phyloP scores from a whole-genome alignment of 1,140 invertebrate genomes.

The Chelonus insularis region DNA sequence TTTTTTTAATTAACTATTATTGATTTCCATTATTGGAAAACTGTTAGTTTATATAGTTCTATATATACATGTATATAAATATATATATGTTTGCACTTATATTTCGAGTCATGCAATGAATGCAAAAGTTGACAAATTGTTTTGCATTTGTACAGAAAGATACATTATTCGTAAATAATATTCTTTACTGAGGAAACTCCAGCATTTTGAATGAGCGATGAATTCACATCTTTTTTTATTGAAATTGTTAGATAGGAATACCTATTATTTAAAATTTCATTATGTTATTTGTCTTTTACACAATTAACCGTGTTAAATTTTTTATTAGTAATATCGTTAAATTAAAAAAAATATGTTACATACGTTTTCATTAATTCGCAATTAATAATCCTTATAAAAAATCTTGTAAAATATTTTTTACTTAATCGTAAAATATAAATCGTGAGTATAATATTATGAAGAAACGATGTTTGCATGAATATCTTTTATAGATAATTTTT shows the following conservation, averaged over 20 bases:
- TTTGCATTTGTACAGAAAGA: constrained; percentile 23
- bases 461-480: too few species aligned
- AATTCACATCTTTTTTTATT: not conserved
- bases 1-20: constrained; percentile 46
- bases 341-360: constrained; percentile 5
- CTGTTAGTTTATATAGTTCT: constrained; percentile 49
- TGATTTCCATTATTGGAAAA: constrained; percentile 36
- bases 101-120: constrained; percentile 8
- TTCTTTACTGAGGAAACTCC: not conserved
- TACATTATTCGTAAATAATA: constrained; percentile 1
- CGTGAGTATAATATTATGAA: too few species aligned
- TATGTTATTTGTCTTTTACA: constrained; percentile 6
- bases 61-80: constrained; percentile 39
- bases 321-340: not conserved
- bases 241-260: constrained; percentile 13
- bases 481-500: not conserved
- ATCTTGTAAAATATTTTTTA: too few species aligned
- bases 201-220: not conserved
- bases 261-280: not conserved
- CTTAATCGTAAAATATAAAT: too few species aligned
- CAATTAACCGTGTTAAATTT: not conserved
- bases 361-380: constrained; percentile 13
- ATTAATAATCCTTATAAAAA: too few species aligned
- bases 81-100: constrained; percentile 36
- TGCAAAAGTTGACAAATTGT: not conserved